Evolutionary conservation across 2,888 invertebrate genomes (phyloP).

Genomic region (Zele albiditarsus): DNA sequence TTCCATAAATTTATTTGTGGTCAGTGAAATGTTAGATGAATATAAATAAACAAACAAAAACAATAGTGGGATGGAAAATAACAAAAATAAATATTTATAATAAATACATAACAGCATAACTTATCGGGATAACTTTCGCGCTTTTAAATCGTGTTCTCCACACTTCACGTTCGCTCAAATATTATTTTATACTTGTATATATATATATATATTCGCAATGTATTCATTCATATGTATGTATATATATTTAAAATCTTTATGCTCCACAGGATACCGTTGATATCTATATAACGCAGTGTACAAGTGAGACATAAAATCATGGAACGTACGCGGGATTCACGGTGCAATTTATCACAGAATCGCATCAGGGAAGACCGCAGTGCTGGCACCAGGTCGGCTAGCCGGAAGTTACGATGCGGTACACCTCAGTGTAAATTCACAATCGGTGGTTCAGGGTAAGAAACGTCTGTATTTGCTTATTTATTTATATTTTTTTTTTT

Average conservation of each 20-base stretch:
- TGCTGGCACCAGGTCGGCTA: slow-evolving; percentile 27
- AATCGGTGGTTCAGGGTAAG: slow-evolving; percentile 39
- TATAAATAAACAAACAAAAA: neutral
- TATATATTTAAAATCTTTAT: neutral
- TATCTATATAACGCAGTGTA: slow-evolving; percentile 8
- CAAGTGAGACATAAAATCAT: slow-evolving; percentile 38
- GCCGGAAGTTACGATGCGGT: slow-evolving; percentile 43
- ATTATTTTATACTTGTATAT: slow-evolving; percentile 1
- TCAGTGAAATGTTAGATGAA: neutral
- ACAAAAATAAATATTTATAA: neutral
- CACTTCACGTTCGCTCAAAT: slow-evolving; percentile 9
- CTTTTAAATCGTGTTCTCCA: neutral
- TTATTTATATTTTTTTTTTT: too few species aligned
- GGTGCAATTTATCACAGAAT: slow-evolving; percentile 41
- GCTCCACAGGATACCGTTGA: slow-evolving; percentile 30
- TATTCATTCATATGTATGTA: neutral
- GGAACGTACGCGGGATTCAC: slow-evolving; percentile 36
- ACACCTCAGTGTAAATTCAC: slow-evolving; percentile 40
- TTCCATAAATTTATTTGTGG: neutral
- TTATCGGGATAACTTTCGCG: neutral
- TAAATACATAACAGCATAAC: neutral
- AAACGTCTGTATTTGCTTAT: neutral
- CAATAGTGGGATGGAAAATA: neutral
- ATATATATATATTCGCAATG: neutral
- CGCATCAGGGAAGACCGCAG: slow-evolving; percentile 20